Conservation (phyloP, 2,888 invertebrate genomes). For the Lucinisca nassula region DNA sequence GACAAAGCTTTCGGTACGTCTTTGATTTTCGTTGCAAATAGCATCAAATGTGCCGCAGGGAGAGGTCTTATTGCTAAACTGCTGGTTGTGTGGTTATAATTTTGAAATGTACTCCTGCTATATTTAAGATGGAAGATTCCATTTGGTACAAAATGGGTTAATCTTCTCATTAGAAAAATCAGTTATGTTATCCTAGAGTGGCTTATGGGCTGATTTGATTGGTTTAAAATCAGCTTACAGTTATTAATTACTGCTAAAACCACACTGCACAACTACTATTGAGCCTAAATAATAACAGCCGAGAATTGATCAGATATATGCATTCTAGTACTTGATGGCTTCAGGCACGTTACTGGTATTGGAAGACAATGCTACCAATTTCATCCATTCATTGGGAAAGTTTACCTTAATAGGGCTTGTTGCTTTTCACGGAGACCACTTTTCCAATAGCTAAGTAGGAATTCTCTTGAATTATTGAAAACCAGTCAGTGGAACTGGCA, state of each 20-base stretch:
- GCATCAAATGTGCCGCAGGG: no score
- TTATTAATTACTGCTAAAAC: neutral
- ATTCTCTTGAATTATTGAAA: conserved; percentile 1
- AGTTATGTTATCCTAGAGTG: neutral
- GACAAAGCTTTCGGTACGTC: no score
- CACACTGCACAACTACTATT: neutral
- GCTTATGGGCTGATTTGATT: neutral
- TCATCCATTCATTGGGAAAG: conserved; percentile 9
- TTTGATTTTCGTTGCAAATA: no score
- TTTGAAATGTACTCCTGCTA: no score
- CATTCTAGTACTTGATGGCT: neutral
- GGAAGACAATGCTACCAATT: neutral
- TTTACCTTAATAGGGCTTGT: conserved; percentile 4
- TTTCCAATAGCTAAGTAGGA: neutral
- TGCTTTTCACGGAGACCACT: neutral
- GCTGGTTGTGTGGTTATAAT: no score
- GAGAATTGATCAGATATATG: neutral
- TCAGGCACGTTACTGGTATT: neutral
- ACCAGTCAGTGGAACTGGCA: neutral
- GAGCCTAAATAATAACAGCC: neutral
- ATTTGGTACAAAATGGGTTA: no score
- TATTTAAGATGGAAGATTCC: no score
- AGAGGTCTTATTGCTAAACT: no score
- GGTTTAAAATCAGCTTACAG: neutral
- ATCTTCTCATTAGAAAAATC: neutral